Evolutionary conservation across 30 jellyfish, hydroid and myxozoan genomes (phyloP).

Genomic region (Hydra vulgaris): DNA sequence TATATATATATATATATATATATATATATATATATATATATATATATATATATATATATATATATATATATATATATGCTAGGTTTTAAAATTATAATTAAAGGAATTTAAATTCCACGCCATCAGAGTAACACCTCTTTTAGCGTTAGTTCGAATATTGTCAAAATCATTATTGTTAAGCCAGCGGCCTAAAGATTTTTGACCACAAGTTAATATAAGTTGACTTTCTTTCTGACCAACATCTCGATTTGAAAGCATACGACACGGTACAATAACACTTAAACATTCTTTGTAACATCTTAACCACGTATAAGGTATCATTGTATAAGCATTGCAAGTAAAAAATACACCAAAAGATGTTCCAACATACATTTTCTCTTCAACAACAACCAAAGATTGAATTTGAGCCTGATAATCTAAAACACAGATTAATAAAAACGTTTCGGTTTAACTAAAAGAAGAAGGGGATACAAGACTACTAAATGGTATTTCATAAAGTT

Average conservation of each 20-base stretch:
- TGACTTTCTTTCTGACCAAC: background rate
- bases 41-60: too few relatives aligned
- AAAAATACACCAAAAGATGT: constrained; percentile 68
- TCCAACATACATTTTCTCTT: constrained; percentile 67
- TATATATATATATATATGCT: too few relatives aligned
- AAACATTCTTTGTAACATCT: constrained; percentile 78
- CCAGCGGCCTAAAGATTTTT: constrained; percentile 59
- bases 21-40: too few relatives aligned
- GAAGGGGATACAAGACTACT: too few relatives aligned
- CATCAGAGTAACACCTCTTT: background rate
- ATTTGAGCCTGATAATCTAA: constrained; percentile 70
- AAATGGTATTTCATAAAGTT: too few relatives aligned
- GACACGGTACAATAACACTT: constrained; percentile 63
- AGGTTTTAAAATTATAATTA: too few relatives aligned
- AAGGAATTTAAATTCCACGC: background rate
- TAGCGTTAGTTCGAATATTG: background rate
- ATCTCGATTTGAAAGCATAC: constrained; percentile 33
- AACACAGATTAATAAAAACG: background rate
- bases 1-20: too few relatives aligned
- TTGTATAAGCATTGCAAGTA: constrained; percentile 61
- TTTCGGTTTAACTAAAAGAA: too few relatives aligned
- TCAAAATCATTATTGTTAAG: constrained; percentile 21
- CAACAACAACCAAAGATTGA: constrained; percentile 63
- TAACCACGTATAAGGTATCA: constrained; percentile 30
- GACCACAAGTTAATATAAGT: constrained; percentile 59